Conservation (phyloP, 2,888 invertebrate species). For the Glomeris marginata region DNA sequence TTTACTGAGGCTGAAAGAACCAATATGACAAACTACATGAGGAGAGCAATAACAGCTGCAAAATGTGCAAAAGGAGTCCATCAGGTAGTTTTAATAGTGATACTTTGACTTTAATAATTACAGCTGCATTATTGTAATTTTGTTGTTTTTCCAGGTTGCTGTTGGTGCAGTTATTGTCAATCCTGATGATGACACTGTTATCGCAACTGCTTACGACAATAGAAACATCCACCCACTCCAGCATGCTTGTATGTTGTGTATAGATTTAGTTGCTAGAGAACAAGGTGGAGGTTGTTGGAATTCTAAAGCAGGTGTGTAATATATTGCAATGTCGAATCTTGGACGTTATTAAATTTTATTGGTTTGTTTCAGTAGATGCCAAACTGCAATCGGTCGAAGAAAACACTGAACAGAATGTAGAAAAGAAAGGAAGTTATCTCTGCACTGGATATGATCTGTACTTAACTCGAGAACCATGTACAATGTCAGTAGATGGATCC, state of each 20-base stretch:
- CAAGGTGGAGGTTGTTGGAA: constrained; percentile 60
- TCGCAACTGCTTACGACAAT: constrained; percentile 44
- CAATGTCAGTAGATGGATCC: constrained; percentile 42
- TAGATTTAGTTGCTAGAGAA: constrained; percentile 67
- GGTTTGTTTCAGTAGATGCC: constrained; percentile 26
- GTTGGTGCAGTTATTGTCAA: constrained; percentile 52
- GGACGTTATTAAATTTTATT: too few species aligned
- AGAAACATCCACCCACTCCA: constrained; percentile 47
- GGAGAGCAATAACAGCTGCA: constrained; percentile 40
- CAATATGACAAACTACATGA: constrained; percentile 44
- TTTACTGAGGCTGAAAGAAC: constrained; percentile 41
- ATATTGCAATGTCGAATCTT: neutral
- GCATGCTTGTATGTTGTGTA: constrained; percentile 70
- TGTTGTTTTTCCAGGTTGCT: constrained; percentile 10
- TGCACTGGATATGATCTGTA: constrained; percentile 81
- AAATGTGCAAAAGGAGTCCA: constrained; percentile 13
- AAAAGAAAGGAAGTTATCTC: constrained; percentile 38
- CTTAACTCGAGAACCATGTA: constrained; percentile 69
- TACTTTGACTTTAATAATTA: too few species aligned
- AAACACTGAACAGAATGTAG: neutral
- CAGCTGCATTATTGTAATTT: too few species aligned
- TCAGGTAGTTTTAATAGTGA: neutral
- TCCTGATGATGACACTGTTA: constrained; percentile 49
- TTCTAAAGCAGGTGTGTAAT: constrained; percentile 3
- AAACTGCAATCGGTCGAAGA: constrained; percentile 14